Base-by-base conservation (phyloP, 1,140 invertebrate genomes). In the Leptinotarsa lineolata region DNA sequence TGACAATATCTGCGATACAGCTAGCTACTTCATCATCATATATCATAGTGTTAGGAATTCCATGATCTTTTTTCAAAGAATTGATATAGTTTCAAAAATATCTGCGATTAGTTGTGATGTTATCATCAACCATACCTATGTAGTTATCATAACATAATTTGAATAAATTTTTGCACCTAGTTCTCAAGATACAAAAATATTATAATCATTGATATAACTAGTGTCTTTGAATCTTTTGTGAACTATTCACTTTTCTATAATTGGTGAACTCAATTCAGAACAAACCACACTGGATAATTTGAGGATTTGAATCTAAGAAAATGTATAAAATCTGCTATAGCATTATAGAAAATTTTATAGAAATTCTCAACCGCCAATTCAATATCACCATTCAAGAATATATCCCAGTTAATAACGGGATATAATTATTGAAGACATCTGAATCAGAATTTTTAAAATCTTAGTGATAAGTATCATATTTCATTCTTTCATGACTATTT, bases 111-210 rank as follows among this genome's bases (percentile, higher is more conserved):
- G 45, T 46, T 46, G 45, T 6, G 5, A 46, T 46, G 45, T 46
- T 46, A 13, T 46, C 13, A 46, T 46, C 45, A 46, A 46, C n/a
- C 59, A 60, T 60, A 60, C 6, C 59, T 18, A 60, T 60, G 59
- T 60, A 60, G 59, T 60, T 60, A 60, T 60, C 59, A 60, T 60
- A 60, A 60, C 59, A 61, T 61, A 61, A 61, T 61, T 61, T 61
- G 59, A 4, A 61, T 61, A 61, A 1, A 61, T 61, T 61, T 61
- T 61, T 61, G 18, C 5, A 61, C 5, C 45, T 2, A 18, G 59
- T 61, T 61, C 59, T 61, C 18, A 61, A 20, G 18, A 2, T 61
- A 61, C 59, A 61, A 61, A 61, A 61, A 61, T n/a, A n/a, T n/a
- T n/a, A n/a, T n/a, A n/a, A n/a, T n/a, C n/a, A n/a, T n/a, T n/a